phyloP scores from a whole-genome alignment of 2,113 vertebrate genomes.

The Scytalopus superciliaris region DNA sequence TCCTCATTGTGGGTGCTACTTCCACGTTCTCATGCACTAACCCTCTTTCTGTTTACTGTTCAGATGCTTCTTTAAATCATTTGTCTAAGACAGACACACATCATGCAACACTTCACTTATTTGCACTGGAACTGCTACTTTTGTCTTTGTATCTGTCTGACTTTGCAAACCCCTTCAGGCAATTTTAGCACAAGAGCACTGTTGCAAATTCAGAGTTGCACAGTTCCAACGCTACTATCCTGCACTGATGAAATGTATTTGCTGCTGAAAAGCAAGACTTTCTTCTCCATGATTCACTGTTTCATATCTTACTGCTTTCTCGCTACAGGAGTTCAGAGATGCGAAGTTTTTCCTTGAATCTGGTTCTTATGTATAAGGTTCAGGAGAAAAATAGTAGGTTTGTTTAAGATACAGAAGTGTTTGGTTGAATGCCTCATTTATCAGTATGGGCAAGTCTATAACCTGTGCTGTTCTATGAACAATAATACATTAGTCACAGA shows the following conservation, averaged over 20 bases:
- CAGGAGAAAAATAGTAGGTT: background rate
- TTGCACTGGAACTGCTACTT: background rate
- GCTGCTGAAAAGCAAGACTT: background rate
- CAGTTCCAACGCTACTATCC: background rate
- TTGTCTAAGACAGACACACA: background rate
- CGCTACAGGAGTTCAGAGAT: background rate
- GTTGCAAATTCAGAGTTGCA: background rate
- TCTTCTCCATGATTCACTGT: background rate
- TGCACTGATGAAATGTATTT: background rate
- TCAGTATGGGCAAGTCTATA: background rate
- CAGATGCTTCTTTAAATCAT: background rate
- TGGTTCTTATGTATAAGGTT: background rate
- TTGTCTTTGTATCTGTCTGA: background rate
- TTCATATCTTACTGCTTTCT: background rate
- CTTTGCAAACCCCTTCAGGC: background rate
- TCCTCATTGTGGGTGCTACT: background rate
- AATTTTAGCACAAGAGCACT: background rate
- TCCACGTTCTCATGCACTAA: background rate
- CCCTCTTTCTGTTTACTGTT: background rate
- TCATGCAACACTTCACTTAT: background rate
- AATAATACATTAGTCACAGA: slow-evolving; percentile 25
- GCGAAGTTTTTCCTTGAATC: background rate
- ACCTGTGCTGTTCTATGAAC: background rate
- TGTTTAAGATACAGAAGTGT: background rate
- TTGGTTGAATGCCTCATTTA: background rate